A percentile compares a stretch with the other conserved stretches of the same genome.
These are phyloP conservation scores for Selene dorsalis DNA, from an alignment of 2,797 vertebrate genomes.

Conservation along the genomic window DNA sequence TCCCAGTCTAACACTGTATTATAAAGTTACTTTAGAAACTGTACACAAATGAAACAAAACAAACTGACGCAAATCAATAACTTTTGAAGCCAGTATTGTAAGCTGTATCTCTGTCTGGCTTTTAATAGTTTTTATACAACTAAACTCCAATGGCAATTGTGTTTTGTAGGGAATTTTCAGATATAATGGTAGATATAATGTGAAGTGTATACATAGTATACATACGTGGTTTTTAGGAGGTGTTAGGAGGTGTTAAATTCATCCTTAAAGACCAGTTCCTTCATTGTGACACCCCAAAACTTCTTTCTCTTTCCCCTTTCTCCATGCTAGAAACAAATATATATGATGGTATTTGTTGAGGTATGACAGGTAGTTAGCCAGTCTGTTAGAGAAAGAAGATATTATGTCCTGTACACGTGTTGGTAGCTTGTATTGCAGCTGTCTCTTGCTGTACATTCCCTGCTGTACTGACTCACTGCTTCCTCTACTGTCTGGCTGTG, in stretches of 20 bases:
- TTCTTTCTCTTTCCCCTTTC: background rate
- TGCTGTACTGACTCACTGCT: conserved; percentile 80
- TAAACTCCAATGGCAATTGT: too few species aligned
- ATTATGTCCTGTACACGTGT: conserved; percentile 3
- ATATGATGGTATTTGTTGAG: background rate
- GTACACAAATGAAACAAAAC: too few species aligned
- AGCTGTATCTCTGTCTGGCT: too few species aligned
- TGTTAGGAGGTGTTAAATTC: background rate
- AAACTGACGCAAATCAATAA: too few species aligned
- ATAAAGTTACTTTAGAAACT: conserved; percentile 50
- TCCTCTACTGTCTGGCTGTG: conserved; percentile 89
- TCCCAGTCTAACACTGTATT: conserved; percentile 21
- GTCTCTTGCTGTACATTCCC: conserved; percentile 49
- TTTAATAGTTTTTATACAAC: too few species aligned
- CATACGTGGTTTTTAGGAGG: conserved; percentile 1
- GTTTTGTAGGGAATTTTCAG: too few species aligned
- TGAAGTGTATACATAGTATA: background rate
- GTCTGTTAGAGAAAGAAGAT: background rate
- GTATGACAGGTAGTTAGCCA: background rate
- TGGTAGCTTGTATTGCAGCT: conserved; percentile 54
- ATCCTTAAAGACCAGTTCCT: background rate
- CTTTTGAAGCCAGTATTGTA: too few species aligned
- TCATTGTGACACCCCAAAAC: background rate
- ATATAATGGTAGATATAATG: background rate
- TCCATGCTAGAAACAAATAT: conserved; percentile 4